Evolutionary conservation across 2,888 invertebrate species (phyloP), one percentile per base, ranked within the genome.

Genomic region (Alentia gelatinosa): DNA sequence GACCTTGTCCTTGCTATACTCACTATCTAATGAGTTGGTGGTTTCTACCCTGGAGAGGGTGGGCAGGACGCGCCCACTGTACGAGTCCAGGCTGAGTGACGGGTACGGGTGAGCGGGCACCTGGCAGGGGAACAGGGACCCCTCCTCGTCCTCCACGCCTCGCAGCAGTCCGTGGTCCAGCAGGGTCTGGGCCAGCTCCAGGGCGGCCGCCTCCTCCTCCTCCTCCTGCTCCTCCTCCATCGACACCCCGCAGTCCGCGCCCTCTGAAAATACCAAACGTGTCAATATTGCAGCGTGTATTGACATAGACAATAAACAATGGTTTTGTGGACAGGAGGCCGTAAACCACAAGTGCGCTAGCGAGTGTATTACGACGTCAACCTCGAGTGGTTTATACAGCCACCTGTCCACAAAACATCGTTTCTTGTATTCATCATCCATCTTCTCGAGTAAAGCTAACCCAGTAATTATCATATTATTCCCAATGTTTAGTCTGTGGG

Each of bases 161-260:
- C 93, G 91, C 15, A 94, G 93, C 35, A 94, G 91, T 9, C 93
- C 93, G 91, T 93, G 91, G 89, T 94, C 94, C 88, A 94, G 79
- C 75, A 94, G 91, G 47, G 91, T 90, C 92, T 94, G 94, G 12
- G 93, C 93, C n/a, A 94, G 92, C 19, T 92, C 91, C 23, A 91
- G 39, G 26, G 94, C 94, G 30, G 91, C 91, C 42, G 94, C 93
- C 33, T 90, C 79, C 79, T 37, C 12, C n/a, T n/a, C n/a, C 26
- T 5, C 39, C 83, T 83, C 23, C 23, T 19, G 35, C 15, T 83
- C 83, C 7, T 40, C 83, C 23, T 5, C 9, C 47, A 19, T 12
- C 47, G 9, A 9, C 19, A 12, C 47, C 47, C 9, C 9, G 47
- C 9, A 19, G 47, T 47, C 47, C 9, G 19, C 9, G 47, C 19